Evolutionary conservation across 2,113 vertebrate genomes (phyloP), one percentile per base, ranked within the genome.

Genomic region (Tachysurus vachellii): DNA sequence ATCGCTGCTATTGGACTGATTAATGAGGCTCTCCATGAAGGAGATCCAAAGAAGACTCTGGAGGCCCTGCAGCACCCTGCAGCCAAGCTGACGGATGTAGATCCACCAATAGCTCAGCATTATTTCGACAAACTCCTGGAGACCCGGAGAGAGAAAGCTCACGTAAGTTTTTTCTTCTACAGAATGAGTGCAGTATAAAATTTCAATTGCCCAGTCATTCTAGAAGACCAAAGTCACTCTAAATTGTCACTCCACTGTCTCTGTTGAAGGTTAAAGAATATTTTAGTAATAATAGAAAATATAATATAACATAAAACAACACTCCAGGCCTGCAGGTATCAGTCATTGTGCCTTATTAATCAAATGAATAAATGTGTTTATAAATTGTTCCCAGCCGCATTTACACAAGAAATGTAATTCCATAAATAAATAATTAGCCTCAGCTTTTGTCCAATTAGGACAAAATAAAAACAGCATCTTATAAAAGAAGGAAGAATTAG

Each of bases 11-110:
- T 99, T 54, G 97, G 97, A 17, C 92, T 96, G 88, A 99, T 99
- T 89, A 99, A 99, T 1, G 98, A 99, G 93, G 97, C 98, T 10
- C 92, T 99, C 93, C 97, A 99, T 70, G 97, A 98, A 86, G 98
- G 98, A 0, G 96, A 99, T 31, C 86, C 96, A 13, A 91, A 85
- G 59, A 98, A 96, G 93, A 99, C 97, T 0, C 92, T 99, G 92
- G 94, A 94, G 70, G 96, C 96, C 31, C 92, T 99, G 84, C 97
- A 97, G 92, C 96, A 95, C 80, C 95, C 97, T 0, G 96, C 98
- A 0, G 98, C 98, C 83, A 99, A 99, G 90, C 93, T 99, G 5
- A 96, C 96, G 1, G 97, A 96, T 0, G 97, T 99, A 66, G 93
- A 93, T 4, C 93, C 95, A 0, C 92, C 94, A 0, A 94, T 99